A percentile compares a stretch with the other conserved stretches of the same genome.
Evolutionary conservation across 2,888 invertebrate genomes (phyloP).

Genomic region (Dermolepida albohirtum): DNA sequence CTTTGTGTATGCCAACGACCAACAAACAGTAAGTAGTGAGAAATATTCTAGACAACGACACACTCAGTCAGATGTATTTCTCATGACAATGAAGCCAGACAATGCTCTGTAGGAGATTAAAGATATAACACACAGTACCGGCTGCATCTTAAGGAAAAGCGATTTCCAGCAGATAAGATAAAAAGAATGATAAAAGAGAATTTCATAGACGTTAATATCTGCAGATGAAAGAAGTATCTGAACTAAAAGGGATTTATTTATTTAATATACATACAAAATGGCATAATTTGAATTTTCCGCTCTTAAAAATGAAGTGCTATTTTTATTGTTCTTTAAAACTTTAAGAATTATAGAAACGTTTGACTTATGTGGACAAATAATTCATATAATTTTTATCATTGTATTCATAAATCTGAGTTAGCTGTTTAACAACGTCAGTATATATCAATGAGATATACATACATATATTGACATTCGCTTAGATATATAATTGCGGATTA

Average conservation of each 20-base stretch:
- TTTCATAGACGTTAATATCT: constrained; percentile 9
- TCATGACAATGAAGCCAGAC: constrained; percentile 49
- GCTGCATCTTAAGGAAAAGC: constrained; percentile 48
- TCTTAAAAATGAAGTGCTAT: too few species aligned
- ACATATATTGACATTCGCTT: too few species aligned
- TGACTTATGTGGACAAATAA: too few species aligned
- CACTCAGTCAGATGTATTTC: constrained; percentile 40
- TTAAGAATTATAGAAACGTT: too few species aligned
- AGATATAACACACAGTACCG: constrained; percentile 46
- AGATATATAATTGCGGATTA: too few species aligned
- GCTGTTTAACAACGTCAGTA: too few species aligned
- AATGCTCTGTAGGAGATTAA: constrained; percentile 45
- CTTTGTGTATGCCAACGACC: background rate
- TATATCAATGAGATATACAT: too few species aligned
- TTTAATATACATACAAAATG: background rate
- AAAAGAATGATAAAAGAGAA: constrained; percentile 18
- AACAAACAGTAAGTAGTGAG: constrained; percentile 34
- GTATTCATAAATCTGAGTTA: too few species aligned
- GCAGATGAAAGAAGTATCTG: constrained; percentile 17
- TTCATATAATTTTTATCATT: too few species aligned
- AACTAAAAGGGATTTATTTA: background rate
- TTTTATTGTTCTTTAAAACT: too few species aligned
- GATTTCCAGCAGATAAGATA: constrained; percentile 35
- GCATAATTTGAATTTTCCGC: too few species aligned
- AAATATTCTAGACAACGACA: constrained; percentile 37